Base-by-base conservation (phyloP, 1,140 invertebrate species). In the Panagrolaimus sp. region DNA sequence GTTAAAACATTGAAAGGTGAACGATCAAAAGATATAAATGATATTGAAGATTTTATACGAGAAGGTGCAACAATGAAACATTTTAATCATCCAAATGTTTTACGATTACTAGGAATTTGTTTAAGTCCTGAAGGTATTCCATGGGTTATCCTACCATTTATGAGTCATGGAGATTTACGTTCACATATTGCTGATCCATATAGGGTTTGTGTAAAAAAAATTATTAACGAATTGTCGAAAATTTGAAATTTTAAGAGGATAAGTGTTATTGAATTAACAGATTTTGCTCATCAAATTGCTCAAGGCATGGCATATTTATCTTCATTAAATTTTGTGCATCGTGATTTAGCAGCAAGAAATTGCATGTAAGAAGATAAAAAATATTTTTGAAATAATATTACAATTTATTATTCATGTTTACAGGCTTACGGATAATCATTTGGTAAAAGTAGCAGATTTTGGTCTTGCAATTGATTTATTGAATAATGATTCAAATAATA, bases 401-500 rank as follows among this genome's bases (percentile, higher is more conserved):
- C 7, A 38, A 38, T 38, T 38, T 38, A 38, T 38, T 38, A 38
- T 38, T 38, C 32, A 4, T 2, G 32, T 38, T 38, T 38, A n/a
- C n/a, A 38, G 32, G 32, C 7, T 84, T 55, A 75, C 71, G 24
- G 79, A 83, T 38, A 74, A 81, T 14, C 74, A 76, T 26, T 66
- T 67, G 12, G 79, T 85, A 1, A 77, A 78, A 55, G 66, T 85
- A 15, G 77, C 80, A 17, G 84, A 84, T 62, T 84, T 83, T 72
- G 81, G 83, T 5, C 65, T 84, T 12, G 78, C 83, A 17, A 58
- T 71, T n/a, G 74, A 79, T 17, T 48, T 84, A 44, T 84, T 28
- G 12, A 28, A 26, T 58, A 28, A 58, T 58, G 10, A 28, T 26
- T 81, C 68, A 67, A 79, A 17, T 71, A 72, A 46, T 79, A 84